These are phyloP conservation scores for Camelus bactrianus DNA, from an alignment of 2,113 vertebrate species.

Conservation along the genomic window DNA sequence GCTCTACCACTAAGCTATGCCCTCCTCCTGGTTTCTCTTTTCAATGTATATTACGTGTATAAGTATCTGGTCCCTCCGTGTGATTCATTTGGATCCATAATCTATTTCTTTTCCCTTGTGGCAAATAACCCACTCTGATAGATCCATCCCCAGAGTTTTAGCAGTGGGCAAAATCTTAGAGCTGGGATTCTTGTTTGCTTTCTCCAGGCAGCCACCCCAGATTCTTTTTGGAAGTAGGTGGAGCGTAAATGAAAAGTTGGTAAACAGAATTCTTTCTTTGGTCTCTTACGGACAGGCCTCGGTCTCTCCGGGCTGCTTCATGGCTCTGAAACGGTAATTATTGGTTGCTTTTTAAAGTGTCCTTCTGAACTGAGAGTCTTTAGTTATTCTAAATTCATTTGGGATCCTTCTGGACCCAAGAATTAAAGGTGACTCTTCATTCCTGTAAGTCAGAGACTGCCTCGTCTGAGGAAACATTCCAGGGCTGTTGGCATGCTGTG, in stretches of 20 bases:
- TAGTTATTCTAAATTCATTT: conserved; percentile 60
- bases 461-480: background rate
- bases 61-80: rapidly evolving
- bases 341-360: conserved; percentile 76
- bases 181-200: conserved; percentile 21
- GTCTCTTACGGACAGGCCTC: background rate
- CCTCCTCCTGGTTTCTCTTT: background rate
- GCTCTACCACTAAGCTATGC: too few species aligned
- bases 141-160: background rate
- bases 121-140: background rate
- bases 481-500: background rate
- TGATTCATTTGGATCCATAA: background rate
- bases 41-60: rapidly evolving
- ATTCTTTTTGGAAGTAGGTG: conserved; percentile 72
- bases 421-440: conserved; percentile 72
- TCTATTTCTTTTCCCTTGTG: background rate
- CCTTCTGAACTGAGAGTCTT: conserved; percentile 66
- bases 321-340: conserved; percentile 73
- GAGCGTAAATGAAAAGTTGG: conserved; percentile 51
- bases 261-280: conserved; percentile 76
- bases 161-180: background rate
- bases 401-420: conserved; percentile 49
- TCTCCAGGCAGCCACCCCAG: background rate
- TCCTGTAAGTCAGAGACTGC: conserved; percentile 60
- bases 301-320: conserved; percentile 46